These are phyloP conservation scores for Aphelocoma californica DNA, from an alignment of 2,797 vertebrate genomes.

Conservation along the genomic window DNA sequence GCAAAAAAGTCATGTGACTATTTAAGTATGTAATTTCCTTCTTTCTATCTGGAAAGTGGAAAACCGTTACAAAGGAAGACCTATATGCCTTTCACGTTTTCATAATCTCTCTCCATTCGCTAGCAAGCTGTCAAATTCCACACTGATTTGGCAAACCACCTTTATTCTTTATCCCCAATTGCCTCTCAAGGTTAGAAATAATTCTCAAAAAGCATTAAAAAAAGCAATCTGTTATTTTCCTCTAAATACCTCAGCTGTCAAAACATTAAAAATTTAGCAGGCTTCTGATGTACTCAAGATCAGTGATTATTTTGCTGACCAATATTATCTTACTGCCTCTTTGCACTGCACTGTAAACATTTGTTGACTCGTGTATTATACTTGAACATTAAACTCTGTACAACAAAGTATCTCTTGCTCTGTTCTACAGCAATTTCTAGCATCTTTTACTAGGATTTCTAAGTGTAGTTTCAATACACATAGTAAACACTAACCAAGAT, in stretches of 20 bases:
- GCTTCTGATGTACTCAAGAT: background rate
- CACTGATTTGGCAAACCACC: background rate
- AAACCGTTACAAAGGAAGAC: background rate
- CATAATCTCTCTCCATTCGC: background rate
- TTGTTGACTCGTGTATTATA: background rate
- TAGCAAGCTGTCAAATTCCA: conserved; percentile 22
- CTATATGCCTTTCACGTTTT: background rate
- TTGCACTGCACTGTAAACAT: background rate
- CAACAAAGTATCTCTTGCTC: background rate
- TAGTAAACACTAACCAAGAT: background rate
- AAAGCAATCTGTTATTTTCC: conserved; percentile 43
- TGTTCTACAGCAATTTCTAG: background rate
- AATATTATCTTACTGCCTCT: background rate
- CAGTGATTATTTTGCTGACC: conserved; percentile 31
- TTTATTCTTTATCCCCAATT: conserved; percentile 16
- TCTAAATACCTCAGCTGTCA: conserved; percentile 29
- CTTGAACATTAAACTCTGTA: background rate
- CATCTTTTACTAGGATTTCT: background rate
- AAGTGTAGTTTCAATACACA: background rate
- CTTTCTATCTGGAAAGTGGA: background rate
- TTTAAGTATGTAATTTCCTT: background rate
- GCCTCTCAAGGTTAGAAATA: conserved; percentile 25
- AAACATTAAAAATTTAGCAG: conserved; percentile 27
- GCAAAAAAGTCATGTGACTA: background rate
- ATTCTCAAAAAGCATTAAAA: conserved; percentile 44